phyloP scores from a whole-genome alignment of 2,888 invertebrate genomes.

The Campoplex capitator region DNA sequence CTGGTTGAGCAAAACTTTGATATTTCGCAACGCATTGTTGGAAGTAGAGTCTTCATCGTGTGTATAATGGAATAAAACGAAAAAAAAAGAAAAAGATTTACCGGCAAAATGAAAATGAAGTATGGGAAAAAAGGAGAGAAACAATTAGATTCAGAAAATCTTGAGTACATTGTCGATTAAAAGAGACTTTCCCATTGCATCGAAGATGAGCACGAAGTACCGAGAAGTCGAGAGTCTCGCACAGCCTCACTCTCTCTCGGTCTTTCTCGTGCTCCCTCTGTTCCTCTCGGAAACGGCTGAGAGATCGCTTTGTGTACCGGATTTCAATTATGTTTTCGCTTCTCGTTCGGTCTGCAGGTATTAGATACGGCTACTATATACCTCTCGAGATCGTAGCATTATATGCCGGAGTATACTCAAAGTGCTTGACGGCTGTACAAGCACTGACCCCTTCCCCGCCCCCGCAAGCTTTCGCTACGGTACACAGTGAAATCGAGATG shows the following conservation, averaged over 20 bases:
- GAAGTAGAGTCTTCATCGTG: not conserved
- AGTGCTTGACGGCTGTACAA: slow-evolving; percentile 51
- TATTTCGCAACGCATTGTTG: not conserved
- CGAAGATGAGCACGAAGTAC: not conserved
- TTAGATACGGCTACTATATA: slow-evolving; percentile 32
- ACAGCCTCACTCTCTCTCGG: slow-evolving; percentile 1
- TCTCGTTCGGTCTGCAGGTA: slow-evolving; percentile 34
- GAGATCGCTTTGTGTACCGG: slow-evolving; percentile 43
- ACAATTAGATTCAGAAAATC: not conserved
- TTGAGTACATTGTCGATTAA: too few species aligned
- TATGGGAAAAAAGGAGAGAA: not conserved
- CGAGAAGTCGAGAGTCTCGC: not conserved
- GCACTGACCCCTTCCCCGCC: not conserved
- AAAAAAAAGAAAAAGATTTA: not conserved
- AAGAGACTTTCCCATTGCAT: not conserved
- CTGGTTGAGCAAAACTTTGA: not conserved
- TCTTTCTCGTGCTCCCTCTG: not conserved
- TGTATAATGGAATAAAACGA: not conserved
- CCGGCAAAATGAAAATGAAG: not conserved
- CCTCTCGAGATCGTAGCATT: slow-evolving; percentile 44
- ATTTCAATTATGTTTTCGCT: slow-evolving; percentile 62
- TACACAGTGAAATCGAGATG: slow-evolving; percentile 75
- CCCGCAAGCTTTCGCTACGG: slow-evolving; percentile 47
- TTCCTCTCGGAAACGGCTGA: slow-evolving; percentile 26
- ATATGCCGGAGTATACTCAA: slow-evolving; percentile 23